Evolutionary conservation across 2,888 invertebrate species (phyloP), one percentile per base, ranked within the genome.

Genomic region (Drosophila greeni): DNA sequence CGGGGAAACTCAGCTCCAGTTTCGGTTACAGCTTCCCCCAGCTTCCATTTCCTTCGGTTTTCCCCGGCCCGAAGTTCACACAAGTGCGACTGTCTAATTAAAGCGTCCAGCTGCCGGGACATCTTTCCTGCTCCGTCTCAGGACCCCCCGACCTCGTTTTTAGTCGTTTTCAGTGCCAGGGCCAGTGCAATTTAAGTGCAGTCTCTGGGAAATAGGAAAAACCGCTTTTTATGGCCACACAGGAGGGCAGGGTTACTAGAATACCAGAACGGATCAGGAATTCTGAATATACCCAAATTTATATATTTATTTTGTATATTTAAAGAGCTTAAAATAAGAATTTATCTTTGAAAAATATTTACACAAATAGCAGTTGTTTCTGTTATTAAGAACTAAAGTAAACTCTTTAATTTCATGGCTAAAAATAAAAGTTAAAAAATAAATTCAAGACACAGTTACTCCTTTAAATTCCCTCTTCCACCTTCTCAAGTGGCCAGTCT

Each of bases 51-150:
- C 49, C 29, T 18, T 18, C 8, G 29, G 45, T 20, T 39, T 29
- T 45, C 51, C 37, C 59, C 14, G 58, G 37, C 49, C 68, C 68
- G 71, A 80, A 80, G 66, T 76, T 80, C 75, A 48, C 55, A 62
- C 66, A 61, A 76, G 68, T 73, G 76, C 71, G 66, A 70, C 69
- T 74, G 70, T 78, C 79, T 81, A 82, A 83, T 83, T 83, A 81
- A 81, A 75, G 76, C 66, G 72, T 70, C 58, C 70, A 74, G 66
- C 73, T 76, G 72, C 60, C 71, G 65, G 53, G 57, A 52, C 54
- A 65, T 66, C 66, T 61, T 70, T 77, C 67, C 76, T 75, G 66
- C 47, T 45, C 56, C 42, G 24, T 34, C 37, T 3, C 33, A 29
- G 47, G 11, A 7, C 29, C 12, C 31, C 7, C n/a, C n/a, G n/a